Percentiles rank a stretch among this genome's conserved stretches.
Evolutionary conservation across 2,888 invertebrate genomes (phyloP).

Genomic region (Parochlus steinenii): DNA sequence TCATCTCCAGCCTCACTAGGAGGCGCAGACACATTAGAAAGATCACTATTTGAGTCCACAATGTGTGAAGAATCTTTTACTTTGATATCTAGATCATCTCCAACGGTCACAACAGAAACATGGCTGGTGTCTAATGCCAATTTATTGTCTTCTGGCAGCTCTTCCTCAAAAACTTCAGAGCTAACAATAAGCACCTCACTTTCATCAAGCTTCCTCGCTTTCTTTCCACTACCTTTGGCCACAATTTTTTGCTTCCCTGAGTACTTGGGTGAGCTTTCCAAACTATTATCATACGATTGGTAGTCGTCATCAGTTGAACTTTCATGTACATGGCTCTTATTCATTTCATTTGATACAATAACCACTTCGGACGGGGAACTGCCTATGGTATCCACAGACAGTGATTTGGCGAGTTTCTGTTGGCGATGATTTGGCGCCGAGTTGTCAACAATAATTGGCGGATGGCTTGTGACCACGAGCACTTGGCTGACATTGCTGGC

Average conservation of each 20-base stretch:
- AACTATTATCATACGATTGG: constrained; percentile 57
- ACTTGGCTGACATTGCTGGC: constrained; percentile 60
- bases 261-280: constrained; percentile 37
- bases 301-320: constrained; percentile 63
- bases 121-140: constrained; percentile 61
- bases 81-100: constrained; percentile 50
- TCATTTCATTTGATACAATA: constrained; percentile 62
- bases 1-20: constrained; percentile 15
- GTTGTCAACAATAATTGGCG: constrained; percentile 56
- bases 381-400: constrained; percentile 5
- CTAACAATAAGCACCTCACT: constrained; percentile 73
- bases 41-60: constrained; percentile 19
- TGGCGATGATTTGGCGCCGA: constrained; percentile 13
- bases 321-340: constrained; percentile 45
- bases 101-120: constrained; percentile 82
- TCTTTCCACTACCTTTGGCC: constrained; percentile 17
- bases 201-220: constrained; percentile 60
- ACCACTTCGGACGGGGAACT: constrained; percentile 41
- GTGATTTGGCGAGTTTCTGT: constrained; percentile 8
- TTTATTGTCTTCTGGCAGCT: constrained; percentile 35
- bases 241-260: constrained; percentile 20
- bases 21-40: constrained; percentile 16
- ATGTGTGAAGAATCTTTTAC: constrained; percentile 48
- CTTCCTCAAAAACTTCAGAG: constrained; percentile 45
- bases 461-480: constrained; percentile 67